Evolutionary conservation across 2,113 vertebrate genomes (phyloP).

Genomic region (Heterochromis multidens): DNA sequence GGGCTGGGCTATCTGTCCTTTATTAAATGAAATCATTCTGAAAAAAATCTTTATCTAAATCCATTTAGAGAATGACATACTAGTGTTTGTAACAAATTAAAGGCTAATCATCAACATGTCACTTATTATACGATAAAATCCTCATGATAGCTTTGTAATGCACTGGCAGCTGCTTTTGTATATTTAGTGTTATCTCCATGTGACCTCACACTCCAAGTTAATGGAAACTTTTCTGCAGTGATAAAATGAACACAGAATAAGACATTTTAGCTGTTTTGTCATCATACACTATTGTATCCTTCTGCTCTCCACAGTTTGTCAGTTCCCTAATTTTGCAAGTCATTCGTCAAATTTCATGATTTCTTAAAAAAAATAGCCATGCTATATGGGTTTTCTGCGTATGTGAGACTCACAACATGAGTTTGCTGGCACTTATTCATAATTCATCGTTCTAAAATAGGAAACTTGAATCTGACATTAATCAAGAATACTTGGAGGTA

Average conservation of each 20-base stretch:
- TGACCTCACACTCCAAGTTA: not conserved
- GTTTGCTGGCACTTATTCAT: not conserved
- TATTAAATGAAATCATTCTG: not conserved
- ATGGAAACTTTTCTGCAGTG: not conserved
- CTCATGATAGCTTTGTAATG: not conserved
- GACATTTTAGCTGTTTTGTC: not conserved
- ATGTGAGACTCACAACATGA: not conserved
- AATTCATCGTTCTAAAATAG: not conserved
- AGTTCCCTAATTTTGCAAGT: not conserved
- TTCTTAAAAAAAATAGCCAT: not conserved
- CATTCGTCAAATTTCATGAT: not conserved
- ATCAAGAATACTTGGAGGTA: not conserved
- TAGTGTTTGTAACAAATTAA: not conserved
- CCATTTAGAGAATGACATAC: not conserved
- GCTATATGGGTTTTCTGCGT: not conserved
- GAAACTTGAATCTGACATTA: not conserved
- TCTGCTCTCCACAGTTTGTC: not conserved
- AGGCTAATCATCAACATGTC: not conserved
- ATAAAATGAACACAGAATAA: not conserved
- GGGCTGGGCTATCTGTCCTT: not conserved
- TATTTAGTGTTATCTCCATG: not conserved
- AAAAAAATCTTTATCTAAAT: not conserved
- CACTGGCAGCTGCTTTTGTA: slow-evolving; percentile 10
- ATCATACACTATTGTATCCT: not conserved
- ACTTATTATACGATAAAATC: not conserved